These are phyloP conservation scores for Clarias macrocephalus DNA, from an alignment of 2,113 vertebrate species.

Conservation along the genomic window DNA sequence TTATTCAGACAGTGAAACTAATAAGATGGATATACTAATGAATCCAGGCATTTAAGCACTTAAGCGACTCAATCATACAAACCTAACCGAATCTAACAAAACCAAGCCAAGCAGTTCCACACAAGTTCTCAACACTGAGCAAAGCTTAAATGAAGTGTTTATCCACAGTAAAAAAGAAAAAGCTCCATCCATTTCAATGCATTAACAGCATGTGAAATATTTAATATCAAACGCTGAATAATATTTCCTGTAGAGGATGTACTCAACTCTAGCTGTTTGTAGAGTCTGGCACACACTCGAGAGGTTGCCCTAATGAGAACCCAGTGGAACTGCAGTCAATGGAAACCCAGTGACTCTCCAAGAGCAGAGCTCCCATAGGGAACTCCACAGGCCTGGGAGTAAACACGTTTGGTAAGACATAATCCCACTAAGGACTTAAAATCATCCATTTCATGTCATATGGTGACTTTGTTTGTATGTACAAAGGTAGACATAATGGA, in stretches of 20 bases:
- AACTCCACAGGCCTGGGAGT: slow-evolving; percentile 31
- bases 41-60: not conserved
- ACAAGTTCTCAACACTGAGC: not conserved
- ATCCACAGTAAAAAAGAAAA: not conserved
- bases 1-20: not conserved
- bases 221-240: slow-evolving; percentile 1
- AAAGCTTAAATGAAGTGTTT: not conserved
- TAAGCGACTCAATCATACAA: not conserved
- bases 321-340: slow-evolving; percentile 40
- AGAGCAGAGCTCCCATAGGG: slow-evolving; percentile 26
- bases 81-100: not conserved
- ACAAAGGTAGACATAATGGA: not conserved
- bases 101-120: not conserved
- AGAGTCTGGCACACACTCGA: slow-evolving; percentile 27
- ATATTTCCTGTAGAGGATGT: slow-evolving; percentile 14
- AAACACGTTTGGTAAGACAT: slow-evolving; percentile 44
- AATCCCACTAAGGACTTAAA: slow-evolving; percentile 2
- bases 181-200: not conserved
- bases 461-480: not conserved
- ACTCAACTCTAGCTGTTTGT: slow-evolving; percentile 24
- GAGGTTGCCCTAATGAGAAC: slow-evolving; percentile 51
- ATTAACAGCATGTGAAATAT: slow-evolving; percentile 15
- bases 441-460: not conserved
- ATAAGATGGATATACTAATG: not conserved
- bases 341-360: slow-evolving; percentile 38